A percentile compares a stretch with the other conserved stretches of the same genome.
These are phyloP conservation scores for Chaetoderma sp. DNA, from an alignment of 2,888 invertebrate species.

Conservation along the genomic window DNA sequence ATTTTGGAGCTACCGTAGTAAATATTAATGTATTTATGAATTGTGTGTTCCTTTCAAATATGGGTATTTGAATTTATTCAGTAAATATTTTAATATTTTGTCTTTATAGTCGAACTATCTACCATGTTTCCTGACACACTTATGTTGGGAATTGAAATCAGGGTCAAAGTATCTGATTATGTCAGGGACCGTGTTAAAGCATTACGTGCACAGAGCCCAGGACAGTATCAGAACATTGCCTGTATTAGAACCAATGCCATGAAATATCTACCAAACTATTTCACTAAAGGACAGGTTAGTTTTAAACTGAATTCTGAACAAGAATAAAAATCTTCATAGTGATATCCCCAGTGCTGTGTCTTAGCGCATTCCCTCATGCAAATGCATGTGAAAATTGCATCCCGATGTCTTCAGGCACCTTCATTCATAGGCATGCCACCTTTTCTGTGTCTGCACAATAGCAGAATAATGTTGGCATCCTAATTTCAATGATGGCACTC, in stretches of 20 bases:
- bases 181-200: conserved; percentile 94
- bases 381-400: too few species aligned
- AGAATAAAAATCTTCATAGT: conserved; percentile 25
- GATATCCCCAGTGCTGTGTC: too few species aligned
- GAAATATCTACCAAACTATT: conserved; percentile 99
- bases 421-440: too few species aligned
- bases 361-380: too few species aligned
- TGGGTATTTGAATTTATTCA: too few species aligned
- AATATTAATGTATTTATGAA: too few species aligned
- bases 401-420: too few species aligned
- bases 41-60: too few species aligned
- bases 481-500: too few species aligned
- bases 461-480: too few species aligned
- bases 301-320: neutral
- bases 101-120: conserved; percentile 83
- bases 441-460: too few species aligned
- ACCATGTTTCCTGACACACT: conserved; percentile 89
- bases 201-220: conserved; percentile 80
- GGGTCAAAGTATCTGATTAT: conserved; percentile 98
- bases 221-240: conserved; percentile 90
- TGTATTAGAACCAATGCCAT: conserved; percentile 97
- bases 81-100: conserved; percentile 10
- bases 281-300: conserved; percentile 88
- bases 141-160: conserved; percentile 95
- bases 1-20: too few species aligned